Base-by-base conservation (phyloP, 1,140 invertebrate species). In the Diachasma alloeum region DNA sequence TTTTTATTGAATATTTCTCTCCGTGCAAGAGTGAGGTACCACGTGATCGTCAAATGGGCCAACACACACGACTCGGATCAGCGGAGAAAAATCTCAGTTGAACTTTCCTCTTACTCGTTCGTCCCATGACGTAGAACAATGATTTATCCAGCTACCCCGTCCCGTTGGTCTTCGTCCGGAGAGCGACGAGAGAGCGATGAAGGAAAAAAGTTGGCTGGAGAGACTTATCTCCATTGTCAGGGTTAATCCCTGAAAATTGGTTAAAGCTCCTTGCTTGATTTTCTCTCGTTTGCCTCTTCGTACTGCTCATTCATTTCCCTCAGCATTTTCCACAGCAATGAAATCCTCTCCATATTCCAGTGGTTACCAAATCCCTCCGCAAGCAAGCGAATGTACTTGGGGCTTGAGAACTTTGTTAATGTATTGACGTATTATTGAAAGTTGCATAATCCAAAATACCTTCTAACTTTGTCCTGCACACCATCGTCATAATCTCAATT, bases 201-300 rank as follows among this genome's bases (percentile, higher is more conserved):
- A 68, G 17, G 15, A 4, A 68, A 66, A 37, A 68, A 19, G 11
- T 68, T 59, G 10, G 66, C 36, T 9, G 17, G 36, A 71, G 24
- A 48, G 36, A 71, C 24, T 24, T 48, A 71, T 71, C 69, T 48
- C 46, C 24, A 71, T 71, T 71, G 46, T 71, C 22, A 46, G 17
- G 69, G 69, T 26, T 26, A 69, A 69, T 69, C 22, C 46, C 39
- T 71, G 42, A 71, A 69, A 46, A 53, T 71, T 48, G 26, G 66
- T 19, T 68, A 17, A 37, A 68, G 15, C 26, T 68, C 31, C n/a
- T 66, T 19, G 26, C 36, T n/a, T 68, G 17, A 37, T 68, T 17
- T 68, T 68, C 31, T 37, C 66, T 68, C 66, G 15, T 68, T 37
- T 17, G 26, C 17, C 15, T 68, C 31, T 22, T 63, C 13, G 10